A percentile compares a stretch with the other conserved stretches of the same genome.
These are phyloP conservation scores for Eupithecia vulgata DNA, from an alignment of 2,888 invertebrate species.

Conservation along the genomic window DNA sequence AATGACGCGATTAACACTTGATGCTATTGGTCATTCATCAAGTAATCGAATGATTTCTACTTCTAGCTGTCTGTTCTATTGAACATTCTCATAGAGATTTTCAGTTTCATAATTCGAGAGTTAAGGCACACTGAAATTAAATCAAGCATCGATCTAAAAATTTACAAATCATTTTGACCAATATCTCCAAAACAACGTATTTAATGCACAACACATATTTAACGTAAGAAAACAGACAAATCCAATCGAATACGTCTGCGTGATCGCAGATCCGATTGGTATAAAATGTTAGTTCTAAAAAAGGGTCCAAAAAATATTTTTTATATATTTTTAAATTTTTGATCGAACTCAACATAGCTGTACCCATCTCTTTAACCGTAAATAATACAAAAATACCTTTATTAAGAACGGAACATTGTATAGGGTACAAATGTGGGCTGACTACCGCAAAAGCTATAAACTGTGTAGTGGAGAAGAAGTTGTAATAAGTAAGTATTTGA, in stretches of 20 bases:
- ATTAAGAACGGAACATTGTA: no score
- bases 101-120: not conserved
- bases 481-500: no score
- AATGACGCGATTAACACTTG: slow-evolving; percentile 10
- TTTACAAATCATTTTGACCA: not conserved
- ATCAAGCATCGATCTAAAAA: not conserved
- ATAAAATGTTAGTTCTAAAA: no score
- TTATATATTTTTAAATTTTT: no score
- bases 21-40: not conserved
- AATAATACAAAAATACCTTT: no score
- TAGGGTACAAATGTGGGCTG: no score
- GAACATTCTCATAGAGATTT: not conserved
- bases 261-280: no score
- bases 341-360: no score
- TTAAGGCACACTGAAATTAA: not conserved
- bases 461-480: no score
- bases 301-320: no score
- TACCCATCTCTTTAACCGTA: no score
- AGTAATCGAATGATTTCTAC: not conserved
- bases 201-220: not conserved
- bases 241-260: not conserved
- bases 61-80: not conserved
- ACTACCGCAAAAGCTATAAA: no score
- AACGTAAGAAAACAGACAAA: not conserved
- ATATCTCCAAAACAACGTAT: not conserved